Evolutionary conservation across 2,113 vertebrate species (phyloP).

Genomic region (Dicerorhinus sumatrensis): DNA sequence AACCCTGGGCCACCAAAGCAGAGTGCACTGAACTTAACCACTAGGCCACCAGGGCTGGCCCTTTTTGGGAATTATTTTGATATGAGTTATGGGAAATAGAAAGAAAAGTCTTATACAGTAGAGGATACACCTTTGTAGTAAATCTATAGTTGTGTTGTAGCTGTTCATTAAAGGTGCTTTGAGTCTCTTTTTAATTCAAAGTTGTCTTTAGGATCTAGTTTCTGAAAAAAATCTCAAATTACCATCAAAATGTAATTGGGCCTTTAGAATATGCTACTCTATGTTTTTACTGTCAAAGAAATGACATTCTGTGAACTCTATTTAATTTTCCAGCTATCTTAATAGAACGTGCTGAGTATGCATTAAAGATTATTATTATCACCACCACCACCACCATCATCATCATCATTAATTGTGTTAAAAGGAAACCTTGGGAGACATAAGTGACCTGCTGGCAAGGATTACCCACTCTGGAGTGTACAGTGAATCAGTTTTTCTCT

Average conservation of each 20-base stretch:
- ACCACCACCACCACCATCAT: neutral
- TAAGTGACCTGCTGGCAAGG: slow-evolving; percentile 60
- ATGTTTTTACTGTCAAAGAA: slow-evolving; percentile 51
- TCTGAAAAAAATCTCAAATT: slow-evolving; percentile 47
- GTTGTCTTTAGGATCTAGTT: slow-evolving; percentile 25
- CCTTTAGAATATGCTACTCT: neutral
- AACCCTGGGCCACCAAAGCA: too few relatives aligned
- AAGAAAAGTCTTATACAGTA: neutral
- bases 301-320: neutral
- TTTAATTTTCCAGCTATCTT: slow-evolving; percentile 58
- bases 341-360: slow-evolving; percentile 57
- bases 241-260: slow-evolving; percentile 18
- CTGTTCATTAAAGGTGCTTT: slow-evolving; percentile 33
- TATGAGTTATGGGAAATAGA: neutral
- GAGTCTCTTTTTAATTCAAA: slow-evolving; percentile 42
- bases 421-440: slow-evolving; percentile 67
- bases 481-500: slow-evolving; percentile 70
- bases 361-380: slow-evolving; percentile 51
- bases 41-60: too few relatives aligned
- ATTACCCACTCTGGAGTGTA: slow-evolving; percentile 55
- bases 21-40: too few relatives aligned
- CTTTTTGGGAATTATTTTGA: slow-evolving; percentile 27
- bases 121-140: neutral
- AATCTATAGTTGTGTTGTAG: neutral
- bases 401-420: slow-evolving; percentile 62